phyloP scores from a whole-genome alignment of 2,113 vertebrate species.

The Oryzias javanicus region DNA sequence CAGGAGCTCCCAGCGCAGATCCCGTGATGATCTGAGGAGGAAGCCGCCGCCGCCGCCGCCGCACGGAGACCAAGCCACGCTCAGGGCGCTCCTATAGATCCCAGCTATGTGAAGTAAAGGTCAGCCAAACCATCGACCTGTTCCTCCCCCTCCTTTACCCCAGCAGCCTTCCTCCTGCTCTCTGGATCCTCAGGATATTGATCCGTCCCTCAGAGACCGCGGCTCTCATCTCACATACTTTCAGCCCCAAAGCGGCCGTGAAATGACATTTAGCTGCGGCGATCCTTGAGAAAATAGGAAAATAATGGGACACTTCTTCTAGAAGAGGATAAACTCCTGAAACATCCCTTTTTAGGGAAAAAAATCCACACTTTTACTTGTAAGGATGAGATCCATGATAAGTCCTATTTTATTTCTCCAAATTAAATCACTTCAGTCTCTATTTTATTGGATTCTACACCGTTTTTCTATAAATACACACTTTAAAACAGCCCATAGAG shows the following conservation, averaged over 20 bases:
- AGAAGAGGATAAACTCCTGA: no score
- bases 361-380: no score
- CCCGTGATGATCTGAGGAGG: background rate
- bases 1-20: background rate
- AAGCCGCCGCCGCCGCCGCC: background rate
- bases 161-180: background rate
- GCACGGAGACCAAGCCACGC: background rate
- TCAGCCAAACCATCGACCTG: constrained; percentile 17
- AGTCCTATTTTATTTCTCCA: no score
- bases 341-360: no score
- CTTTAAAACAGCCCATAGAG: no score
- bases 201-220: background rate
- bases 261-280: constrained; percentile 18
- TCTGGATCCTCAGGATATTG: constrained; percentile 12
- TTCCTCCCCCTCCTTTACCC: background rate
- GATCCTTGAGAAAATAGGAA: background rate
- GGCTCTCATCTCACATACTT: constrained; percentile 1
- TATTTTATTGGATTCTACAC: no score
- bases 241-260: background rate
- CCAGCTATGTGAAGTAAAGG: constrained; percentile 24
- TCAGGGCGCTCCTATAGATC: background rate
- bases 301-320: no score
- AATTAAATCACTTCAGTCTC: no score
- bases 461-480: no score
- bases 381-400: no score